phyloP scores from a whole-genome alignment of 2,888 invertebrate genomes.

The Dilophus febrilis region DNA sequence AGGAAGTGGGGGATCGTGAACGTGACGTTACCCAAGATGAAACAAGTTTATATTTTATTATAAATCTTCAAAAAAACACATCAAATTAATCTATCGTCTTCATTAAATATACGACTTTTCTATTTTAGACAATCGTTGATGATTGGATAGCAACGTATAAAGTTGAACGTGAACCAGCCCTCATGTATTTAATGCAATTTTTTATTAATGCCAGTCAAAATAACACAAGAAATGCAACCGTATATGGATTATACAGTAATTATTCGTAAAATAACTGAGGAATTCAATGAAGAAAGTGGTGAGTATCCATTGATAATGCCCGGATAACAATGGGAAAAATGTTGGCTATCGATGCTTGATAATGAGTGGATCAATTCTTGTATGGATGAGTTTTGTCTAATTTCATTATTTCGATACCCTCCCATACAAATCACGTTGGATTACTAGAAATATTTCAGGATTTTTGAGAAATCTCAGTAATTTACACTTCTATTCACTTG shows the following conservation, averaged over 20 bases:
- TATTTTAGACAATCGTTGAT: slow-evolving; percentile 68
- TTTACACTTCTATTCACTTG: no score
- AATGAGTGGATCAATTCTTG: no score
- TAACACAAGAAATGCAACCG: slow-evolving; percentile 84
- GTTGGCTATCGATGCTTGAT: no score
- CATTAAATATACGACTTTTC: no score
- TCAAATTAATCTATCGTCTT: no score
- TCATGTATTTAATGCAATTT: slow-evolving; percentile 92
- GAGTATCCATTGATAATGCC: slow-evolving; percentile 97
- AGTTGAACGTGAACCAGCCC: slow-evolving; percentile 71
- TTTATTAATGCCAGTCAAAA: slow-evolving; percentile 96
- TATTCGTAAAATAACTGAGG: slow-evolving; percentile 96
- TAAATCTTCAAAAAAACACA: no score
- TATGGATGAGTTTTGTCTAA: no score
- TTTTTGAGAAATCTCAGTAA: no score
- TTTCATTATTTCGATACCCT: no score
- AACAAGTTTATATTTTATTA: slow-evolving; percentile 65
- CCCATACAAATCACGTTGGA: no score
- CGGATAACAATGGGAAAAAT: slow-evolving; percentile 94
- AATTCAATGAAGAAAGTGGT: slow-evolving; percentile 97
- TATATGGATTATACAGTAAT: slow-evolving; percentile 94
- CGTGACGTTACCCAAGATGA: slow-evolving; percentile 52
- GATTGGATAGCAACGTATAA: slow-evolving; percentile 99
- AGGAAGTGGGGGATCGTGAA: slow-evolving; percentile 19
- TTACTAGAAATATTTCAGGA: no score